Evolutionary conservation across 2,113 vertebrate species (phyloP).

Genomic region (Corvus hawaiiensis): DNA sequence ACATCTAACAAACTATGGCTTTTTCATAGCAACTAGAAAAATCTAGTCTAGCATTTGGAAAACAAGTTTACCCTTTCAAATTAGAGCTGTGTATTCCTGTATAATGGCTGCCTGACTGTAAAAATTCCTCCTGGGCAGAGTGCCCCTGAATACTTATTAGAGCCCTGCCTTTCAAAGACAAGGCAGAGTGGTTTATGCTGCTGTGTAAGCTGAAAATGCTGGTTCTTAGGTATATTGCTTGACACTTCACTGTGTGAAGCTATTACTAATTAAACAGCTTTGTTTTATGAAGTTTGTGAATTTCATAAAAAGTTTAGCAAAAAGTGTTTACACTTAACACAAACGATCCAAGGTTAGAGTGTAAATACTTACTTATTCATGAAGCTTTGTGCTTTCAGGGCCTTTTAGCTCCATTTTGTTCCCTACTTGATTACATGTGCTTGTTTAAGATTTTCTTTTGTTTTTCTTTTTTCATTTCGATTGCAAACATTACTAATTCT

Average conservation of each 20-base stretch:
- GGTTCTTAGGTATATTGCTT: not conserved
- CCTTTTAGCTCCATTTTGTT: not conserved
- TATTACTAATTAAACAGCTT: constrained; percentile 26
- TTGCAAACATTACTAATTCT: not conserved
- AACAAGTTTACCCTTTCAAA: not conserved
- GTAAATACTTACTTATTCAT: not conserved
- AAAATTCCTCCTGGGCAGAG: not conserved
- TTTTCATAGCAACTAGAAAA: not conserved
- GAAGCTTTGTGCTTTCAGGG: not conserved
- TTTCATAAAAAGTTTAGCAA: not conserved
- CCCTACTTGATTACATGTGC: not conserved
- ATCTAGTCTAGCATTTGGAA: not conserved
- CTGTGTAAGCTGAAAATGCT: not conserved
- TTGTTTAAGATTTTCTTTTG: not conserved
- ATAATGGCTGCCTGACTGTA: not conserved
- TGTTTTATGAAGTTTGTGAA: not conserved
- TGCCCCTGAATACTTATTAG: not conserved
- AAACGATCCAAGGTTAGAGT: not conserved
- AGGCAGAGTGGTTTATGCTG: not conserved
- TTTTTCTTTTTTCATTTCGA: not conserved
- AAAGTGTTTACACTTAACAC: not conserved
- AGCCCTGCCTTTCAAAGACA: not conserved
- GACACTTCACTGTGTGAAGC: not conserved
- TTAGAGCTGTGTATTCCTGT: not conserved
- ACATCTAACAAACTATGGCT: not conserved